Conservation (phyloP, 2,113 vertebrate genomes). For the Lepisosteus osseus region DNA sequence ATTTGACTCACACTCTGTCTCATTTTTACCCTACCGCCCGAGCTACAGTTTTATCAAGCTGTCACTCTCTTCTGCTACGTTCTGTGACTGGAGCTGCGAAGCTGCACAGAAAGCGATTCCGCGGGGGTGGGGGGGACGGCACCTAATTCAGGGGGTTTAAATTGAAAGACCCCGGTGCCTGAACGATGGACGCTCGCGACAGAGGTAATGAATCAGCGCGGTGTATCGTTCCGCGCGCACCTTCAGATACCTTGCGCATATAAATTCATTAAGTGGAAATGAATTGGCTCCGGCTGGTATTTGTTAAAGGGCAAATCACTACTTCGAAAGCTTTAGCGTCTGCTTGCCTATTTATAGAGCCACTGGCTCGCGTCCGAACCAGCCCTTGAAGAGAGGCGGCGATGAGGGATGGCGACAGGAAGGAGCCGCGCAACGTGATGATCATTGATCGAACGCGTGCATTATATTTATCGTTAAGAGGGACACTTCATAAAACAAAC, state of each 20-base stretch:
- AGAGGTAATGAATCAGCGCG: no score
- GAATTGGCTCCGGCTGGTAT: conserved; percentile 13
- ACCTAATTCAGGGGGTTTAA: no score
- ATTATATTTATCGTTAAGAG: conserved; percentile 18
- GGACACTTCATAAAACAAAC: conserved; percentile 17
- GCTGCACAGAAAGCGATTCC: no score
- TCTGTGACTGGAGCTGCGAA: no score
- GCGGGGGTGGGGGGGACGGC: no score
- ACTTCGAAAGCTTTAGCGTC: not conserved
- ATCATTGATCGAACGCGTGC: conserved; percentile 12
- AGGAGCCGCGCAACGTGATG: conserved; percentile 4
- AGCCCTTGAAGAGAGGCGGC: conserved; percentile 11
- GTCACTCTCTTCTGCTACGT: no score
- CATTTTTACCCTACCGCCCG: no score
- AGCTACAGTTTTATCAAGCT: no score
- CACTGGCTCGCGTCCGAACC: conserved; percentile 14
- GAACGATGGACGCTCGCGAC: no score
- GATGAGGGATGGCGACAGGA: conserved; percentile 18
- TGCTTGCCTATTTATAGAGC: conserved; percentile 9
- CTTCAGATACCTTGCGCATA: not conserved
- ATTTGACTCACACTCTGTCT: no score
- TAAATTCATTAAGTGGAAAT: conserved; percentile 9
- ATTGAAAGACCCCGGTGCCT: no score
- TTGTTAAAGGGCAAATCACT: conserved; percentile 21
- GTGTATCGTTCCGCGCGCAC: no score